Evolutionary conservation across 2,797 vertebrate genomes (phyloP).

Genomic region (Aeoliscus strigatus): DNA sequence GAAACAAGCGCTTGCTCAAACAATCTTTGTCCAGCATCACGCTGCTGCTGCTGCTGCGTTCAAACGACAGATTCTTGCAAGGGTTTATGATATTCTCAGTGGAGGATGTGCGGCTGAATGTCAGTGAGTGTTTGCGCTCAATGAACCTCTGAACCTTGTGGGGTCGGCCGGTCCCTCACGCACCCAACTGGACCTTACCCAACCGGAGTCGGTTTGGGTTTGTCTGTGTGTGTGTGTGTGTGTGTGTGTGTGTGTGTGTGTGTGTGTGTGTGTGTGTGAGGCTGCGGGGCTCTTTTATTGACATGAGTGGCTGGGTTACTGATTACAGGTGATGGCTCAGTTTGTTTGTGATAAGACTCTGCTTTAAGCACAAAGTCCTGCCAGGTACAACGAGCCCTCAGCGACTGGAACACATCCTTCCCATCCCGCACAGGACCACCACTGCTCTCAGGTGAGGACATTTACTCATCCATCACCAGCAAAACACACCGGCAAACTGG

Average conservation of each 20-base stretch:
- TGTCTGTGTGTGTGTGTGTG: conserved; percentile 1
- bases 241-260: background rate
- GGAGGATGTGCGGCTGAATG: conserved; percentile 40
- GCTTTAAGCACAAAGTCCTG: conserved; percentile 65
- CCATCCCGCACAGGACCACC: conserved; percentile 26
- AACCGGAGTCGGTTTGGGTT: conserved; percentile 12
- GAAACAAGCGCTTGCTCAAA: conserved; percentile 44
- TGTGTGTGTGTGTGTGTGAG: background rate
- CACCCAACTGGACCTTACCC: conserved; percentile 21
- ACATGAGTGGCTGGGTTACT: conserved; percentile 66
- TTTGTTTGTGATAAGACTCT: conserved; percentile 59
- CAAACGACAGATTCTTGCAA: conserved; percentile 39
- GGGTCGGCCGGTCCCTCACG: background rate
- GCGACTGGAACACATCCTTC: conserved; percentile 17
- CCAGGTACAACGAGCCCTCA: conserved; percentile 6
- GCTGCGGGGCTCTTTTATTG: conserved; percentile 38
- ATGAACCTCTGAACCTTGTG: conserved; percentile 37
- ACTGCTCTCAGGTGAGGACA: conserved; percentile 56
- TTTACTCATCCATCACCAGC: background rate
- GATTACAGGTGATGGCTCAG: conserved; percentile 65
- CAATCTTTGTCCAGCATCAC: conserved; percentile 45
- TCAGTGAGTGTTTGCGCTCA: conserved; percentile 23
- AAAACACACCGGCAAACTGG: no score
- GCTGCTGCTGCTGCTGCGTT: conserved; percentile 61
- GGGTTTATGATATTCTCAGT: conserved; percentile 54